Conservation (phyloP, 2,797 vertebrate genomes). For the Siniperca undulata region DNA sequence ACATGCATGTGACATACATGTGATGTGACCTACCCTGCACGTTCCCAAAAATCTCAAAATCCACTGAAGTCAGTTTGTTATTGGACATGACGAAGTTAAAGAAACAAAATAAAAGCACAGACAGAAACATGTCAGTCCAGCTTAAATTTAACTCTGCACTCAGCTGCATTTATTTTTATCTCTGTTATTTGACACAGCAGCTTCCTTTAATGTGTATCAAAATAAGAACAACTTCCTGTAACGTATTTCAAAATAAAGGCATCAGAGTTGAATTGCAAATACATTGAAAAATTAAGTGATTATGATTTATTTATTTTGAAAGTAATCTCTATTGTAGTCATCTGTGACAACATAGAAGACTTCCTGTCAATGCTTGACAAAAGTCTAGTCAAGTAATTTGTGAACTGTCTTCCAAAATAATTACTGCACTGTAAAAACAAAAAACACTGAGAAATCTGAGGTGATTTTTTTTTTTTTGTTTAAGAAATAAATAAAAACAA, state of each 20-base stretch:
- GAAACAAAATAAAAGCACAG: constrained; percentile 27
- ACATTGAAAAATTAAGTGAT: not conserved
- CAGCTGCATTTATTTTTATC: constrained; percentile 42
- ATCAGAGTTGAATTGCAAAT: not conserved
- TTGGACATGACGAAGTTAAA: constrained; percentile 27
- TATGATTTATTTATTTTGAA: not conserved
- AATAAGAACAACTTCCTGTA: not conserved
- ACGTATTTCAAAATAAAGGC: constrained; percentile 8
- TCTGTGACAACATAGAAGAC: not conserved
- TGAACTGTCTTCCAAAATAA: too few species aligned
- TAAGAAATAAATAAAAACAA: too few species aligned
- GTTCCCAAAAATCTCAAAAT: constrained; percentile 91
- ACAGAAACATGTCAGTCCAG: constrained; percentile 19
- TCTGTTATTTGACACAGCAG: constrained; percentile 14
- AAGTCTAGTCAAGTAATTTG: not conserved
- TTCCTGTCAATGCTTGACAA: not conserved
- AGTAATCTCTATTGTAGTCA: not conserved
- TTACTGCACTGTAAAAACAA: too few species aligned
- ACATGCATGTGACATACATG: not conserved
- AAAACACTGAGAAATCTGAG: too few species aligned
- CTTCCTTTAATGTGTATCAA: constrained; percentile 1
- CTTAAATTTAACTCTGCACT: not conserved
- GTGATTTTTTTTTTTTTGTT: too few species aligned
- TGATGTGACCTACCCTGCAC: constrained; percentile 88
- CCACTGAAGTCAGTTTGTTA: constrained; percentile 85